Evolutionary conservation across 2,113 vertebrate genomes (phyloP).

Genomic region (Lagopus muta): DNA sequence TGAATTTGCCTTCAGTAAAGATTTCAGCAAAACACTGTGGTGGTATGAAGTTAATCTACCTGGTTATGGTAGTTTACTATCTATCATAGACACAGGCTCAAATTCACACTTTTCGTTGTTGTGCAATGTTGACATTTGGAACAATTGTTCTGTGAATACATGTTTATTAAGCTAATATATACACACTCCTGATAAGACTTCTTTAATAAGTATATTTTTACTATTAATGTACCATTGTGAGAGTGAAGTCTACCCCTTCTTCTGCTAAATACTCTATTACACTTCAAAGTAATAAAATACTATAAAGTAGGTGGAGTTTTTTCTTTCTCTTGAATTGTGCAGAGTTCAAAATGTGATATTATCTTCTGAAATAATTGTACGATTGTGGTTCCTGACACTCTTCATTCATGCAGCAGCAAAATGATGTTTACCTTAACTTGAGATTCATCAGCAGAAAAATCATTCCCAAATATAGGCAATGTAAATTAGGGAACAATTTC

Average conservation of each 20-base stretch:
- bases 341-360: not conserved
- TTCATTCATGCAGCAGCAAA: not conserved
- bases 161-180: not conserved
- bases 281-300: not conserved
- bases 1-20: not conserved
- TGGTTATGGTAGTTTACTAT: not conserved
- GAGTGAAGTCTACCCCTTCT: not conserved
- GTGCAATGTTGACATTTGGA: not conserved
- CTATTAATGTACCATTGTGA: not conserved
- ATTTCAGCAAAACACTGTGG: not conserved
- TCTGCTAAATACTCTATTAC: not conserved
- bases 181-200: not conserved
- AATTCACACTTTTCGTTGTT: not conserved
- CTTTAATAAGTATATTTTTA: not conserved
- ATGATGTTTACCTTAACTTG: not conserved
- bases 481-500: not conserved
- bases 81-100: not conserved
- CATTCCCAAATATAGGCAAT: not conserved
- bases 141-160: not conserved
- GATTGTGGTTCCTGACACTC: not conserved
- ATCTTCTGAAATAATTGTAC: not conserved
- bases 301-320: not conserved
- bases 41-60: not conserved
- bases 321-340: not conserved
- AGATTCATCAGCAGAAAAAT: not conserved